Base-by-base conservation (phyloP, 2,797 vertebrate species). In the Urosaurus nigricauda region DNA sequence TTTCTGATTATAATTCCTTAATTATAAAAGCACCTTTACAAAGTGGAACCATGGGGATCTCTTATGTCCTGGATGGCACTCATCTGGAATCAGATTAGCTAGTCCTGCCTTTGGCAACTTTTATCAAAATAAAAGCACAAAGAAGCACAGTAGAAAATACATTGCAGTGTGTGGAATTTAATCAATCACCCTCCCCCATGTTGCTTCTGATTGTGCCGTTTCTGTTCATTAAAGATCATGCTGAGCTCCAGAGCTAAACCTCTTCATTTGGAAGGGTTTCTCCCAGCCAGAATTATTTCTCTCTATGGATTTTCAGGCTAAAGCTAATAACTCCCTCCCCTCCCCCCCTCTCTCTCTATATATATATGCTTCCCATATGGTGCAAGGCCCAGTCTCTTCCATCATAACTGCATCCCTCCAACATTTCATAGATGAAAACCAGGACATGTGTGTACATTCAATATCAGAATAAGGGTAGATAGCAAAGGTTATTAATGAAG, bases 201-300 rank as follows among this genome's bases (percentile, higher is more conserved):
- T 91, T 91, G 32, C 86, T 93, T 87, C 60, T 83, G 85, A 77
- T 78, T 78, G 84, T 88, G 90, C 91, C 89, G 17, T 90, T 92
- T 89, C 81, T 91, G 92, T 92, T 96, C 94, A 92, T 94, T 94
- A 95, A 88, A 89, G 78, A 94, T 86, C 88, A 87, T 0, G 0
- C 91, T 86, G 88, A 85, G 91, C 91, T 75, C 65, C 85, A 77
- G 75, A 89, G 70, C 87, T 0, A 77, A 85, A 91, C 89, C 53
- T 90, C 92, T 94, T 94, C 93, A 89, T 14, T 79, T 91, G 90
- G 87, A 93, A 1, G 70, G n/a, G 16, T 83, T 91, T 87, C 92
- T 90, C 88, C 89, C 91, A 65, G 74, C 83, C 0, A 84, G 80
- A 91, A 94, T 95, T 92, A 93, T 90, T 94, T 92, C 93, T 94